phyloP scores from a whole-genome alignment of 2,797 vertebrate genomes.

The Arctocebus calabarensis region DNA sequence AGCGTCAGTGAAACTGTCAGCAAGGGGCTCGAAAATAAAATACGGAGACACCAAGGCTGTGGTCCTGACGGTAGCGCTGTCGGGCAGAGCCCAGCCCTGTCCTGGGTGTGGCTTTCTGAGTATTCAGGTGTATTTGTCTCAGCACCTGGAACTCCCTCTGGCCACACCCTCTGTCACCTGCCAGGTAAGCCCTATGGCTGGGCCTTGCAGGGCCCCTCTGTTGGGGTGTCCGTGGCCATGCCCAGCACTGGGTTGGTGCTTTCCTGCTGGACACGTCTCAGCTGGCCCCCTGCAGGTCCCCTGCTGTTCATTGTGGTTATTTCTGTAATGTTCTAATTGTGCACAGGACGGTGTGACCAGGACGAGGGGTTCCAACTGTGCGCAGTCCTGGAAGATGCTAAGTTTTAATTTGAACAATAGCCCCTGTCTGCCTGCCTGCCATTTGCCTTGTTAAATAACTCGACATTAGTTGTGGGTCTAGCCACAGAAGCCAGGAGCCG shows the following conservation, averaged over 20 bases:
- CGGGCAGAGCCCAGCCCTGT: neutral
- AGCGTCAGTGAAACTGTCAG: rapidly evolving
- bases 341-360: rapidly evolving
- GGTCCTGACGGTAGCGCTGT: rapidly evolving
- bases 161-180: neutral
- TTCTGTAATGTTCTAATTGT: rapidly evolving
- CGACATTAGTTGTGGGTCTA: neutral
- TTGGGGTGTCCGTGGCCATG: rapidly evolving
- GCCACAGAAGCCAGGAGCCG: neutral
- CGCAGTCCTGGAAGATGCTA: neutral
- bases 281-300: neutral
- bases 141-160: neutral
- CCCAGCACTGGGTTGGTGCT: neutral
- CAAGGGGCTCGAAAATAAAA: too few species aligned
- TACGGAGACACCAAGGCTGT: rapidly evolving
- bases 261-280: rapidly evolving
- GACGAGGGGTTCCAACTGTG: rapidly evolving
- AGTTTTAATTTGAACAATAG: constrained; percentile 31
- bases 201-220: neutral
- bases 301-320: rapidly evolving
- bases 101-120: neutral
- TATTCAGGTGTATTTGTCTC: rapidly evolving
- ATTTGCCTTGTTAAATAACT: neutral
- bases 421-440: neutral
- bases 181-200: rapidly evolving